Evolutionary conservation across 2,888 invertebrate species (phyloP).

Genomic region (Parnassius mnemosyne): DNA sequence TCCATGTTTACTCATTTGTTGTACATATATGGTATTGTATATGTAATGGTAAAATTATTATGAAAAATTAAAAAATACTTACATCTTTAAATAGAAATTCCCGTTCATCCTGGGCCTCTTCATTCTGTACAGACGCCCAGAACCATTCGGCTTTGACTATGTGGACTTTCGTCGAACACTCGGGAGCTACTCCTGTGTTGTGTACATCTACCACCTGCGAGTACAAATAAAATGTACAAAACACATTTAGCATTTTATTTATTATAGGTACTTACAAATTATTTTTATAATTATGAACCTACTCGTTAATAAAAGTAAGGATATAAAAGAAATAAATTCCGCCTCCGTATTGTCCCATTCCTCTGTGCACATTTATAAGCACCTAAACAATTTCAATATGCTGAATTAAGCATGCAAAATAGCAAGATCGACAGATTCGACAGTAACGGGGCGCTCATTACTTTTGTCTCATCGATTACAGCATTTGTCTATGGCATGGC

Average conservation of each 20-base stretch:
- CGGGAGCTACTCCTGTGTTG: constrained; percentile 84
- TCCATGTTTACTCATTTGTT: no score
- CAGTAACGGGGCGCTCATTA: constrained; percentile 20
- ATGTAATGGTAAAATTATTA: no score
- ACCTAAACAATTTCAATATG: constrained; percentile 15
- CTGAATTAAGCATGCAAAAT: constrained; percentile 23
- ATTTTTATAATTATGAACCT: not conserved
- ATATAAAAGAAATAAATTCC: not conserved
- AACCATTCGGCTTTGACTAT: constrained; percentile 97
- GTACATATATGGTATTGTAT: no score
- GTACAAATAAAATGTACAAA: constrained; percentile 25
- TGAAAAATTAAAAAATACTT: constrained; percentile 60
- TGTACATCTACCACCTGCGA: constrained; percentile 92
- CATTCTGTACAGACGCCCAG: constrained; percentile 98
- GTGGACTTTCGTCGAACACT: constrained; percentile 85
- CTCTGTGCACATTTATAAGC: constrained; percentile 23
- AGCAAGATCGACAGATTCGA: constrained; percentile 20
- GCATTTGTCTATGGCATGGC: constrained; percentile 48
- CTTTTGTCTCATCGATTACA: constrained; percentile 27
- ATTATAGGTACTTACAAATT: no score
- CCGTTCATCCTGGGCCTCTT: constrained; percentile 94
- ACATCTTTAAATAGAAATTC: constrained; percentile 94
- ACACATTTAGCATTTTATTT: constrained; percentile 12
- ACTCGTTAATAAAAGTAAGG: not conserved
- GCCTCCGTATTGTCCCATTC: constrained; percentile 19